phyloP scores from a whole-genome alignment of 2,113 vertebrate genomes.

The Chamaea fasciata region DNA sequence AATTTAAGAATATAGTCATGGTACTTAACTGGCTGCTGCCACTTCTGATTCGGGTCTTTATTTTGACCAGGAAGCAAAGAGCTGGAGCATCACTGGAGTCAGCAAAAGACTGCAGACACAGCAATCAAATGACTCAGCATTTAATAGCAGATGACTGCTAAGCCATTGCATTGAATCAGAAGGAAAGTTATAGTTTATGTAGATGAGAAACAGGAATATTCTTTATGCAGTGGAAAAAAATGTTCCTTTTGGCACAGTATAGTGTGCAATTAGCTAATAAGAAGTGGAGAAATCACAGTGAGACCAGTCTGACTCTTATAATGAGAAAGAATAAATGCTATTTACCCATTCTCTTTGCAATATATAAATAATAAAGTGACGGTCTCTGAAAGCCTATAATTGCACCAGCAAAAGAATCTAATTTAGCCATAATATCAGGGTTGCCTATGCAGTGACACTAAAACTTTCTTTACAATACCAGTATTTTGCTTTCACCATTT shows the following conservation, averaged over 20 bases:
- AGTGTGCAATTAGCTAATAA: background rate
- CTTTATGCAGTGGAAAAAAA: background rate
- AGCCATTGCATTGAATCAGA: background rate
- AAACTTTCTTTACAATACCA: background rate
- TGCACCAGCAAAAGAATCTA: background rate
- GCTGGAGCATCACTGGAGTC: slow-evolving; percentile 8
- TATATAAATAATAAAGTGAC: background rate
- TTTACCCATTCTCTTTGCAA: background rate
- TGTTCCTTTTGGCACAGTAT: background rate
- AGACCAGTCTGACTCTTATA: background rate
- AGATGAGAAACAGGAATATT: background rate
- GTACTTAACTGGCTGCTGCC: slow-evolving; percentile 20
- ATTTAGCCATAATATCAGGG: background rate
- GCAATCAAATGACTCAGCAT: slow-evolving; percentile 42
- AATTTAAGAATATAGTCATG: background rate
- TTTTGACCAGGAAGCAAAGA: slow-evolving; percentile 29
- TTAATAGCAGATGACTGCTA: slow-evolving; percentile 2
- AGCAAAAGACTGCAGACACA: slow-evolving; percentile 20
- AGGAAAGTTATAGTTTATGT: background rate
- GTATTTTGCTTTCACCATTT: background rate
- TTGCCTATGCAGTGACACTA: background rate
- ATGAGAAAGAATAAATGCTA: background rate
- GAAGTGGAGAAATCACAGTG: background rate
- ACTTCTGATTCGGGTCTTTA: slow-evolving; percentile 8
- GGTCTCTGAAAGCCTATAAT: background rate